phyloP scores from a whole-genome alignment of 2,888 invertebrate species.

The Ectemnius cavifrons region DNA sequence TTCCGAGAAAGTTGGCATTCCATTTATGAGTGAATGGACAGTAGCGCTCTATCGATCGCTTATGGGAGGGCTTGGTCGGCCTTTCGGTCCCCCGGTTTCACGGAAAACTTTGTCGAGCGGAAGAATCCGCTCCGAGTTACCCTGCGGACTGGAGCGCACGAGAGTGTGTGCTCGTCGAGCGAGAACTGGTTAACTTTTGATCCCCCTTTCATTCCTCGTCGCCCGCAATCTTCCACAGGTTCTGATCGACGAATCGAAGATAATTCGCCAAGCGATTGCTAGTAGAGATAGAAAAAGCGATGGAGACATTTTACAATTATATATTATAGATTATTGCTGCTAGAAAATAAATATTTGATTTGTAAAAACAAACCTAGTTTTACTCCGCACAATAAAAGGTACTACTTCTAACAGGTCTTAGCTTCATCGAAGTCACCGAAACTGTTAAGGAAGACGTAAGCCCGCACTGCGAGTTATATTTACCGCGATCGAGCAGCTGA shows the following conservation, averaged over 20 bases:
- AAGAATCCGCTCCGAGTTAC: not conserved
- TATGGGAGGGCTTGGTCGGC: slow-evolving; percentile 2
- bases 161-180: not conserved
- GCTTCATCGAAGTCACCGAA: not conserved
- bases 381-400: no score
- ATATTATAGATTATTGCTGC: no score
- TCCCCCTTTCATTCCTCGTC: not conserved
- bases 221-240: not conserved
- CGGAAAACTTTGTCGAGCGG: not conserved
- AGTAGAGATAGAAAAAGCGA: no score
- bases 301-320: no score
- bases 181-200: slow-evolving; percentile 3
- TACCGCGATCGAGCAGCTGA: slow-evolving; percentile 3
- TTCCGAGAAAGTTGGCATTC: slow-evolving; percentile 3
- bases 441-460: not conserved
- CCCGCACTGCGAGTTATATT: not conserved
- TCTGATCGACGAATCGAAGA: not conserved
- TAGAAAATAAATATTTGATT: no score
- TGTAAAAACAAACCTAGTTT: no score
- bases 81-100: not conserved
- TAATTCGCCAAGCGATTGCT: not conserved
- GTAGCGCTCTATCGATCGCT: slow-evolving; percentile 9
- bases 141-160: no score
- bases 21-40: slow-evolving; percentile 20
- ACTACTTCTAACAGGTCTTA: no score